These are phyloP conservation scores for Origma solitaria DNA, from an alignment of 2,113 vertebrate species.

Conservation along the genomic window DNA sequence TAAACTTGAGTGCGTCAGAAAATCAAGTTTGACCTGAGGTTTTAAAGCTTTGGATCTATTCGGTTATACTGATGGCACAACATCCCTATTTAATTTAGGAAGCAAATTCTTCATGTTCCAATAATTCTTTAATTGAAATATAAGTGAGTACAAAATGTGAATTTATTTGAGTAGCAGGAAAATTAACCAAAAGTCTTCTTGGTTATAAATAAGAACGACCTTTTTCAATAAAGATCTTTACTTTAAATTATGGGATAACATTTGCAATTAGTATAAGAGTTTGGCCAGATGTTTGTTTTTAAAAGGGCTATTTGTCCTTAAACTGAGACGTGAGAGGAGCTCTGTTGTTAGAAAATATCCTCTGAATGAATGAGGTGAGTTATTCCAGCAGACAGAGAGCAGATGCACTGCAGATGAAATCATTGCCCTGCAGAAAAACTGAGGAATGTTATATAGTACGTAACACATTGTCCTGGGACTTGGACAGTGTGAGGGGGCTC, in stretches of 20 bases:
- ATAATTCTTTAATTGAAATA: background rate
- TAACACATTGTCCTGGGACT: background rate
- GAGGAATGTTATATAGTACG: background rate
- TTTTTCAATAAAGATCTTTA: background rate
- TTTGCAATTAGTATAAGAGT: background rate
- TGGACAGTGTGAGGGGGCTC: background rate
- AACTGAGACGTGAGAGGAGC: background rate
- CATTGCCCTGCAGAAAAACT: background rate
- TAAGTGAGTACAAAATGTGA: background rate
- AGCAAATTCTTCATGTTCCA: background rate
- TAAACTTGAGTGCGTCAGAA: background rate
- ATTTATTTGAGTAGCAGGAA: background rate
- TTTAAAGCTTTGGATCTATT: background rate
- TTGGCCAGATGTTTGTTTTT: conserved; percentile 19
- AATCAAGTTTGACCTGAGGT: background rate
- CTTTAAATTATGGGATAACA: background rate
- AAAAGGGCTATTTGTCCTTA: conserved; percentile 8
- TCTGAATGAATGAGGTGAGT: conserved; percentile 5
- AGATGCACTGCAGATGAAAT: conserved; percentile 19
- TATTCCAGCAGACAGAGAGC: conserved; percentile 12
- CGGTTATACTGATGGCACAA: background rate
- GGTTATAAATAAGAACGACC: background rate
- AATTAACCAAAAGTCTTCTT: background rate
- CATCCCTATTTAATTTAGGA: background rate
- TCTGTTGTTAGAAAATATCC: background rate